A percentile compares a stretch with the other conserved stretches of the same genome.
These are phyloP conservation scores for Ptilorrhoa leucosticta DNA, from an alignment of 2,113 vertebrate species.

Conservation along the genomic window DNA sequence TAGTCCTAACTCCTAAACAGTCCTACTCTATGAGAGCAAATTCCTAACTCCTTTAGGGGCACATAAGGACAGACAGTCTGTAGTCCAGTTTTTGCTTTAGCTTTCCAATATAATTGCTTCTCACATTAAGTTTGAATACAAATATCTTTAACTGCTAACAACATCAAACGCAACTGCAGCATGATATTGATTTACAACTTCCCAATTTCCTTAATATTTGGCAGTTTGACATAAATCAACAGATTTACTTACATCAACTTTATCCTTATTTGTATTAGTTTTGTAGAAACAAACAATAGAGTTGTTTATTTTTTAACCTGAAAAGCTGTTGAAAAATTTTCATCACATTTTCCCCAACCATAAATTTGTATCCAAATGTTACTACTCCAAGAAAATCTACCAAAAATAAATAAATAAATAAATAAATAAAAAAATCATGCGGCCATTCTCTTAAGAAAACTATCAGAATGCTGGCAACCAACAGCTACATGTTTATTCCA, in stretches of 20 bases:
- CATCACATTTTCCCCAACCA: not conserved
- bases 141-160: not conserved
- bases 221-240: not conserved
- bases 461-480: not conserved
- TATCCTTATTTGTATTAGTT: not conserved
- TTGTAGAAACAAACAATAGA: not conserved
- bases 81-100: not conserved
- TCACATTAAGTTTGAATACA: not conserved
- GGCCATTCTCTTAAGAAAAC: not conserved
- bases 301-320: not conserved
- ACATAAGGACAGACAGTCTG: not conserved
- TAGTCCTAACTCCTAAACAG: not conserved
- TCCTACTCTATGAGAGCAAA: not conserved
- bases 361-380: not conserved
- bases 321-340: not conserved
- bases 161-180: not conserved
- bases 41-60: not conserved
- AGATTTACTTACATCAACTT: not conserved
- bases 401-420: no score
- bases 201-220: not conserved
- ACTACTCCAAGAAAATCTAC: not conserved
- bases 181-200: not conserved
- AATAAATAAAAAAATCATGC: not conserved
- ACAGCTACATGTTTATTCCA: not conserved
- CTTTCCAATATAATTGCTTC: not conserved